Base-by-base conservation (phyloP, 1,140 invertebrate species). In the Mactra quadrangularis region DNA sequence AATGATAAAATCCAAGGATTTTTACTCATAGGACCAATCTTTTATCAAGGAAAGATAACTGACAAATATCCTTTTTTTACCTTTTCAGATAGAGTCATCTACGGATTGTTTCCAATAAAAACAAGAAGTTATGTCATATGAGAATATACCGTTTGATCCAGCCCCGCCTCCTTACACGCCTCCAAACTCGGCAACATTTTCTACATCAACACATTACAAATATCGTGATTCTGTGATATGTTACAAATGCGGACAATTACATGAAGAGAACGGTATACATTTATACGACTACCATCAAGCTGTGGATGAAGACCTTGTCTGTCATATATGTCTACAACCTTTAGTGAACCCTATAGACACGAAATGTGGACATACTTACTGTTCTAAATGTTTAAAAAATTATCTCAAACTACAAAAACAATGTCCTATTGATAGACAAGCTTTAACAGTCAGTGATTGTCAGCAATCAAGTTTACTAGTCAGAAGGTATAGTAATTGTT, bases 281-380 rank as follows among this genome's bases (percentile, higher is more conserved):
- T 86, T 94, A 22, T 94, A 94, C 82, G 94, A 94, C 89, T 94
- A 94, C 86, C 90, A 91, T 59, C 91, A 92, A 60, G 90, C 93
- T n/a, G 93, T 94, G 17, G 94, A 94, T 82, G 93, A 94, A 82
- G 94, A 94, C 77, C 87, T 94, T 27, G 93, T 92, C 81, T 94
- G 94, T 84, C 93, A 94, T 78, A 93, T 94, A 41, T 94, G 94
- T 78, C 90, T 94, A 7, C 94, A 92, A 83, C 92, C 92, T 3
- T 79, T 93, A 27, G 91, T 93, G 25, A 92, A 91, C 81, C 92
- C 92, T 4, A 74, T 93, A 31, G 94, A 94, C 88, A 94, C 94
- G 11, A 92, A 92, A 72, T 94, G 94, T 85, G 94, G 94, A 72
- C 94, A 94, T 83, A 94, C 94, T 29, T 94, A 94, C 88, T 94